These are phyloP conservation scores for Ochlodes sylvanus DNA, from an alignment of 2,888 invertebrate genomes.

Conservation along the genomic window DNA sequence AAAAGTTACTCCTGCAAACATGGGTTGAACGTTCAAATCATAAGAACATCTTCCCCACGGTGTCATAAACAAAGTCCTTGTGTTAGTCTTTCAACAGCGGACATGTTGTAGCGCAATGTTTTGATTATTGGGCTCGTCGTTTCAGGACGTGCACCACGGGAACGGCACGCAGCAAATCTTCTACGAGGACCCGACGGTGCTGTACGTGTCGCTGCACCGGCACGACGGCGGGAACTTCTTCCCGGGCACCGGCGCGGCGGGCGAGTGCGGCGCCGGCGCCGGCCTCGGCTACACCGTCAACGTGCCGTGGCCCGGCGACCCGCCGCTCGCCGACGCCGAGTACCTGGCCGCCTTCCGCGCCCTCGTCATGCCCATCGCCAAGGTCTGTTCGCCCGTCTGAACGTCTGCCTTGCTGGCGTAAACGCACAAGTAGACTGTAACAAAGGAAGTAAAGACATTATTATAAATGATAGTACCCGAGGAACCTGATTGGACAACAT, in stretches of 20 bases:
- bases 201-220: slow-evolving; percentile 98
- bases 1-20: too few species aligned
- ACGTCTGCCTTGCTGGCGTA: too few species aligned
- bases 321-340: slow-evolving; percentile 97
- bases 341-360: slow-evolving; percentile 98
- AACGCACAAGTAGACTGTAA: too few species aligned
- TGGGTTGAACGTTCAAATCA: too few species aligned
- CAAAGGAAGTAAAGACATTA: too few species aligned
- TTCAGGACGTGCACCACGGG: slow-evolving; percentile 98
- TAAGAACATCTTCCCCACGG: too few species aligned
- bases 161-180: slow-evolving; percentile 99
- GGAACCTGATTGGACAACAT: too few species aligned
- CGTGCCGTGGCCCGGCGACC: slow-evolving; percentile 96
- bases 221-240: slow-evolving; percentile 99
- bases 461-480: too few species aligned
- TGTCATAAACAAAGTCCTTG: too few species aligned
- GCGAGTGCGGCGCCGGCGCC: slow-evolving; percentile 95
- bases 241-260: slow-evolving; percentile 99
- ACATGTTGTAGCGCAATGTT: neutral
- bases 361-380: slow-evolving; percentile 97
- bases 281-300: slow-evolving; percentile 98
- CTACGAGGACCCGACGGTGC: slow-evolving; percentile 96
- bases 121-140: neutral
- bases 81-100: too few species aligned
- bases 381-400: slow-evolving; percentile 64